Evolutionary conservation across 2,113 vertebrate species (phyloP).

Genomic region (Syngnathus floridae): DNA sequence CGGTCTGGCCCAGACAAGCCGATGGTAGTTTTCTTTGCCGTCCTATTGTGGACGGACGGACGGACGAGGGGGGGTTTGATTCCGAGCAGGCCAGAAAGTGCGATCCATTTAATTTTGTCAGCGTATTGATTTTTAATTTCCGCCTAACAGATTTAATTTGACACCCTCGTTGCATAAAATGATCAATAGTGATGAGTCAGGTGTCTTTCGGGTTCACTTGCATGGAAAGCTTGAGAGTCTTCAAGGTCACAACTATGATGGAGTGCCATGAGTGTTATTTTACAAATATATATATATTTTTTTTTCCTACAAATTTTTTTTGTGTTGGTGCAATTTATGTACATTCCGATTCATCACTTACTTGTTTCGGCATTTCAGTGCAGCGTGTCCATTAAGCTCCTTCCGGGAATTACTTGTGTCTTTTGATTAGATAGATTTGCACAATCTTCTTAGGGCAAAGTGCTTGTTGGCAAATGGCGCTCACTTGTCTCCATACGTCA

Average conservation of each 20-base stretch:
- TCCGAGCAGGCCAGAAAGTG: constrained; percentile 27
- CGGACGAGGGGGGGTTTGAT: not conserved
- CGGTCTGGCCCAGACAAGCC: not conserved
- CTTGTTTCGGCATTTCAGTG: not conserved
- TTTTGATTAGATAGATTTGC: not conserved
- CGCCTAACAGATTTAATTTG: constrained; percentile 54
- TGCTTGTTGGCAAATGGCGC: not conserved
- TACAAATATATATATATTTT: not conserved
- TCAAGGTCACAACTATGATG: not conserved
- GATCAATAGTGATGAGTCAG: constrained; percentile 55
- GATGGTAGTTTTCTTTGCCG: not conserved
- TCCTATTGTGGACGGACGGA: not conserved
- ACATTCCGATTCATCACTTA: not conserved
- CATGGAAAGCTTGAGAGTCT: constrained; percentile 6
- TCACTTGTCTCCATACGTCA: constrained; percentile 9
- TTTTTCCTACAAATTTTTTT: not conserved
- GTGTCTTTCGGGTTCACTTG: constrained; percentile 25
- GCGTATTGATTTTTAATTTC: constrained; percentile 59
- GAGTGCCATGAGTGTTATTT: not conserved
- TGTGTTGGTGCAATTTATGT: not conserved
- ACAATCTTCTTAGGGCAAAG: constrained; percentile 1
- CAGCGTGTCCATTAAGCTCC: not conserved
- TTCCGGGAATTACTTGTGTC: not conserved
- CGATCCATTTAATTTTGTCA: constrained; percentile 44
- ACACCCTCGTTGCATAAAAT: constrained; percentile 49